These are phyloP conservation scores for Ctenosaura bakeri DNA, from an alignment of 2,797 vertebrate genomes.

Conservation along the genomic window DNA sequence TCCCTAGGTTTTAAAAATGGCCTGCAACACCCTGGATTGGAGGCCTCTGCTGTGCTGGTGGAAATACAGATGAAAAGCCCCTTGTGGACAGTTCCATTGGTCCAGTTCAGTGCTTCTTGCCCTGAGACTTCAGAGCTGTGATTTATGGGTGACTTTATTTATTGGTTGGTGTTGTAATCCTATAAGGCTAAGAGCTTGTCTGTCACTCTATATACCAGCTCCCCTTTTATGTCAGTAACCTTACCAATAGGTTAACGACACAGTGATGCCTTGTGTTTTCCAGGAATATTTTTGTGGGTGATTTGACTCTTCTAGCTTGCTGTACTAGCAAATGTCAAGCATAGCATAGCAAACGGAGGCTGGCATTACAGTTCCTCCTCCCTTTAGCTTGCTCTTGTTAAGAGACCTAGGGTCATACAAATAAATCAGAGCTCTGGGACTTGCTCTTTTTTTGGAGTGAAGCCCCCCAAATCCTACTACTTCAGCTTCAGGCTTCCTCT, in stretches of 20 bases:
- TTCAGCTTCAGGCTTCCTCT: too few species aligned
- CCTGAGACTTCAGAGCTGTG: background rate
- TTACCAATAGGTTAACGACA: slow-evolving; percentile 18
- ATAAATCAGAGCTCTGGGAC: background rate
- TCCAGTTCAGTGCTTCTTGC: background rate
- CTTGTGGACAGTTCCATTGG: background rate
- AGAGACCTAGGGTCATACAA: background rate
- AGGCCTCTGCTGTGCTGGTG: background rate
- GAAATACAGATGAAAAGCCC: background rate
- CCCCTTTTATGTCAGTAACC: slow-evolving; percentile 33
- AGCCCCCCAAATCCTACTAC: too few species aligned
- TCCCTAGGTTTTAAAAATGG: background rate
- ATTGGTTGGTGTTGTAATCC: slow-evolving; percentile 25
- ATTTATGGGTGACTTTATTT: slow-evolving; percentile 22
- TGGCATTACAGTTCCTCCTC: background rate
- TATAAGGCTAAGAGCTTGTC: background rate
- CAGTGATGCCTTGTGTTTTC: background rate
- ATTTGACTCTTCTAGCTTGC: slow-evolving; percentile 9
- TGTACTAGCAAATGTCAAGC: slow-evolving; percentile 17
- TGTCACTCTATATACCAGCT: background rate
- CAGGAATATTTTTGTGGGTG: slow-evolving; percentile 17
- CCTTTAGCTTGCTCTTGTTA: background rate
- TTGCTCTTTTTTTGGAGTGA: too few species aligned
- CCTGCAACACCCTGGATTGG: too few species aligned
- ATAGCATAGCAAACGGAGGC: background rate